Conservation (phyloP, 2,113 vertebrate genomes). For the Malurus cyaneus region DNA sequence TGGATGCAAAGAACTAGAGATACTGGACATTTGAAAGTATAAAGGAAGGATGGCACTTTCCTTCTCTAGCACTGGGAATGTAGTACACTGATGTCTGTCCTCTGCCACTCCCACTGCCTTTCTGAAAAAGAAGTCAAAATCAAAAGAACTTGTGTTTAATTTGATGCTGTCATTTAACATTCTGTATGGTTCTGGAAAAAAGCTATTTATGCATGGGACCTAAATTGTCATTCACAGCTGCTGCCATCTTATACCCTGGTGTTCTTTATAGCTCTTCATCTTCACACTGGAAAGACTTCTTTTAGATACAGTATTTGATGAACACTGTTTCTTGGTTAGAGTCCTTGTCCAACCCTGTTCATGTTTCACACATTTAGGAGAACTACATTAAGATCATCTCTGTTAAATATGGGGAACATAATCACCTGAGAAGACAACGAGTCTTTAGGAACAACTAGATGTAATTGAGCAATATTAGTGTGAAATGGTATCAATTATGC, state of each 20-base stretch:
- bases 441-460: background rate
- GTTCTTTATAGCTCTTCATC: slow-evolving; percentile 16
- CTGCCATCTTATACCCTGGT: background rate
- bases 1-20: background rate
- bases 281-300: background rate
- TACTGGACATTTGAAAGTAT: background rate
- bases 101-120: background rate
- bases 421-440: background rate
- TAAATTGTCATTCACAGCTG: slow-evolving; percentile 52
- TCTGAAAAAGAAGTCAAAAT: background rate
- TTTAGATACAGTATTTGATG: background rate
- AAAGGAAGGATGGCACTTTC: background rate
- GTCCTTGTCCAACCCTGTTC: background rate
- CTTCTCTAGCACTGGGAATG: background rate
- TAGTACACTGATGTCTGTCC: background rate
- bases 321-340: background rate
- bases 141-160: background rate
- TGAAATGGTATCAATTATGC: background rate
- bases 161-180: slow-evolving; percentile 24
- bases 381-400: background rate
- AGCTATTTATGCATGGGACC: background rate
- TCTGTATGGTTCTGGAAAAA: slow-evolving; percentile 6
- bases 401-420: background rate
- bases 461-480: background rate
- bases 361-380: background rate